These are phyloP conservation scores for Apus apus DNA, from an alignment of 2,113 vertebrate species.

Conservation along the genomic window DNA sequence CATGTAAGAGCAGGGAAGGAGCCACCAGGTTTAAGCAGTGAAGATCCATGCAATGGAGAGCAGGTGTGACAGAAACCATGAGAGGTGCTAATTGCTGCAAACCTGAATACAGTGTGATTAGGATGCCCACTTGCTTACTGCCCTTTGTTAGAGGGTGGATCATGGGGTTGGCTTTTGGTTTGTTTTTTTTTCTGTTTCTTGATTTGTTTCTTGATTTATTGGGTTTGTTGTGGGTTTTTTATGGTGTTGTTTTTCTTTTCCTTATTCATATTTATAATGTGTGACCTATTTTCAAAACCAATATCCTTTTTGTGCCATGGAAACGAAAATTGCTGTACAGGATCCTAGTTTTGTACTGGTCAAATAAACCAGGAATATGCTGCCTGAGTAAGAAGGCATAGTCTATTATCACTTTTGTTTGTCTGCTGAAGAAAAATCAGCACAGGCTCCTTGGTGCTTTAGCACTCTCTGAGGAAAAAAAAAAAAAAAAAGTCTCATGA, in stretches of 20 bases:
- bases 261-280: not conserved
- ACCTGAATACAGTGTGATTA: not conserved
- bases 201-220: too few relatives aligned
- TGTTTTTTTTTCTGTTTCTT: too few relatives aligned
- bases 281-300: not conserved
- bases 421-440: conserved; percentile 1
- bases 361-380: not conserved
- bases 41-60: not conserved
- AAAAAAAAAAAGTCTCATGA: not conserved
- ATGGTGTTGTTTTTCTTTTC: not conserved
- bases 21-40: too few relatives aligned
- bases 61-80: not conserved
- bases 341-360: not conserved
- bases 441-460: not conserved
- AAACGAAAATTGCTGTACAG: not conserved
- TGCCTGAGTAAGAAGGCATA: not conserved
- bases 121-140: not conserved
- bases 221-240: too few relatives aligned
- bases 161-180: not conserved
- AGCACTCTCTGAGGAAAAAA: conserved; percentile 1
- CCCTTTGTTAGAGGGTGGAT: not conserved
- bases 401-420: not conserved
- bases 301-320: not conserved
- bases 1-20: too few relatives aligned
- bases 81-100: not conserved